Base-by-base conservation (phyloP, 2,797 vertebrate species). In the Pogoniulus pusillus region DNA sequence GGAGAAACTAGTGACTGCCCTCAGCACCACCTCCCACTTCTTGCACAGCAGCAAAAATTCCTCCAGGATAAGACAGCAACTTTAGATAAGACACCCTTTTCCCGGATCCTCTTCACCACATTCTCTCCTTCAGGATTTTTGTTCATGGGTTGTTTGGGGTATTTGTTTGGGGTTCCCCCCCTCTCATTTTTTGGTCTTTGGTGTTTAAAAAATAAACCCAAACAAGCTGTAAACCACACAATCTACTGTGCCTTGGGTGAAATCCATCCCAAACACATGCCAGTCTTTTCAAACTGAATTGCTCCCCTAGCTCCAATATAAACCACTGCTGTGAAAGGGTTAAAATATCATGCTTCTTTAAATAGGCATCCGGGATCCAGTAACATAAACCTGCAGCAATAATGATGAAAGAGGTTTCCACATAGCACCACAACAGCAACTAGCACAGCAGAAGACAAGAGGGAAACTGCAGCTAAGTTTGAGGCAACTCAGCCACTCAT, bases 401-500 rank as follows among this genome's bases (percentile, higher is more conserved):
- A 91, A 89, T 37, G 85, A 96, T 90, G 89, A 94, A 96, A 94
- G 91, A 82, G 81, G 85, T 86, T 94, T 94, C 92, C 83, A 93
- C 85, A 89, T 22, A 68, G 59, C 35, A 1, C 41, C 93, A 85
- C 91, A 96, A 93, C 57, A 92, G 85, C 73, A 78, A 34, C 57
- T 23, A 89, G 82, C 69, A 80, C 20, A 43, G 72, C 54, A 82
- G 78, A 83, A 78, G 60, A 91, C 75, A 80, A 92, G 89, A 59
- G 81, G 64, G 71, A 87, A 90, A 87, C 69, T 20, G 71, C 72
- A 84, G 80, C 70, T 72, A 93, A 92, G 59, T 91, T 91, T 54
- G 76, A 91, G 64, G 76, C 82, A 89, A 75, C 79, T 77, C 88
- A 68, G 84, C n/a, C 70, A 53, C 91, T 91, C 73, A 76, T 85